A percentile compares a stretch with the other conserved stretches of the same genome.
Evolutionary conservation across 2,888 invertebrate genomes (phyloP).

Genomic region (Uloborus plumipes): DNA sequence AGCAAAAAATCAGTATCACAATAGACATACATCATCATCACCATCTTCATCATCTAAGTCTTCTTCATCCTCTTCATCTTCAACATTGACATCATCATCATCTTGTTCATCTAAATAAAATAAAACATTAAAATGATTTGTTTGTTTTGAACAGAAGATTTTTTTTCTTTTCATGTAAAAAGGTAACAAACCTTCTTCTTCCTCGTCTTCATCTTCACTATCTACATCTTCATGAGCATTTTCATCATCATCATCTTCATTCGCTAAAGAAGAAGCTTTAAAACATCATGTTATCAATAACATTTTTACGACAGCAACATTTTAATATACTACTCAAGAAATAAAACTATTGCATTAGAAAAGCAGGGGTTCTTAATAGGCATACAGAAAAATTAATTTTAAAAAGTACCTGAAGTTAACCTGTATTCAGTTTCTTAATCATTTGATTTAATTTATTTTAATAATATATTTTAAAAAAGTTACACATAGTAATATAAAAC

Average conservation of each 20-base stretch:
- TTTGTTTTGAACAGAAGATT: not conserved
- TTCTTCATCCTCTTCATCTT: constrained; percentile 55
- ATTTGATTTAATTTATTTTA: no score
- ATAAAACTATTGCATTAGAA: no score
- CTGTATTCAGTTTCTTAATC: no score
- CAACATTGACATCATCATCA: constrained; percentile 53
- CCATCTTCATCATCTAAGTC: constrained; percentile 60
- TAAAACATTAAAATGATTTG: not conserved
- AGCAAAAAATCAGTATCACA: not conserved
- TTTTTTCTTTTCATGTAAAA: no score
- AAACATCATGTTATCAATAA: not conserved
- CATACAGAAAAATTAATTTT: no score
- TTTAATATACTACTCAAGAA: no score
- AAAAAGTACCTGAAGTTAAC: no score
- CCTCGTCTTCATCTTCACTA: constrained; percentile 59
- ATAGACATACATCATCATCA: constrained; percentile 48
- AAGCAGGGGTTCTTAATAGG: no score
- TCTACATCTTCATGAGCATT: constrained; percentile 61
- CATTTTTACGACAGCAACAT: no score
- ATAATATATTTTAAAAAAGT: no score
- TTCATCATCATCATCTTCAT: constrained; percentile 61
- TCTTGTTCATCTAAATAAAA: constrained; percentile 41
- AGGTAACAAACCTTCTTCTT: constrained; percentile 38
- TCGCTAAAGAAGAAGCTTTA: constrained; percentile 11
- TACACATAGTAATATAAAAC: no score